Evolutionary conservation across 2,797 vertebrate genomes (phyloP).

Genomic region (Semotilus atromaculatus): DNA sequence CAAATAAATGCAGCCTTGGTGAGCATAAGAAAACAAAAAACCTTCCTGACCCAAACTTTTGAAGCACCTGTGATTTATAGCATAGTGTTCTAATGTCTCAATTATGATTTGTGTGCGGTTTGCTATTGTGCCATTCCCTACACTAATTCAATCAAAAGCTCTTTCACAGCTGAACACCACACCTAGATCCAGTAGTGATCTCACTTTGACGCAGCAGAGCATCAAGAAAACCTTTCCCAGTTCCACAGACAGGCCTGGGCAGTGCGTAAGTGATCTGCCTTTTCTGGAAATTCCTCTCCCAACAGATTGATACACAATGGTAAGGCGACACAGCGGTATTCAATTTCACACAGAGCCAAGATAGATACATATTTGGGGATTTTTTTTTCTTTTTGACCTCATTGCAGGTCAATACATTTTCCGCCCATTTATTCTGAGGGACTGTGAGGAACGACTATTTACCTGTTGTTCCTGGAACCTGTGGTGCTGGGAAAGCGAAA

Average conservation of each 20-base stretch:
- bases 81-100: not conserved
- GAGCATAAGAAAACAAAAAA: not conserved
- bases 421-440: constrained; percentile 8
- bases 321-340: constrained; percentile 34
- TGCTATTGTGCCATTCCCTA: constrained; percentile 17
- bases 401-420: constrained; percentile 24
- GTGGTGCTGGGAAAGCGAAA: constrained; percentile 63
- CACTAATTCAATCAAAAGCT: constrained; percentile 23
- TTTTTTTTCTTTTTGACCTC: not conserved
- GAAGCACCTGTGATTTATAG: not conserved
- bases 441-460: constrained; percentile 21
- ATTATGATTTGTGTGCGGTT: not conserved
- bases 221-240: constrained; percentile 14
- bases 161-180: constrained; percentile 23
- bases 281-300: constrained; percentile 45
- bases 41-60: not conserved
- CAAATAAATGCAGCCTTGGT: not conserved
- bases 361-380: constrained; percentile 6
- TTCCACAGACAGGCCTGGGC: constrained; percentile 52
- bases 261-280: constrained; percentile 24
- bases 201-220: constrained; percentile 29
- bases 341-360: constrained; percentile 2
- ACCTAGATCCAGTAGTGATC: constrained; percentile 39
- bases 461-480: constrained; percentile 70
- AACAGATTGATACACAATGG: constrained; percentile 48